Conservation (phyloP, 2,797 vertebrate species). For the Sebastes wilsoni region DNA sequence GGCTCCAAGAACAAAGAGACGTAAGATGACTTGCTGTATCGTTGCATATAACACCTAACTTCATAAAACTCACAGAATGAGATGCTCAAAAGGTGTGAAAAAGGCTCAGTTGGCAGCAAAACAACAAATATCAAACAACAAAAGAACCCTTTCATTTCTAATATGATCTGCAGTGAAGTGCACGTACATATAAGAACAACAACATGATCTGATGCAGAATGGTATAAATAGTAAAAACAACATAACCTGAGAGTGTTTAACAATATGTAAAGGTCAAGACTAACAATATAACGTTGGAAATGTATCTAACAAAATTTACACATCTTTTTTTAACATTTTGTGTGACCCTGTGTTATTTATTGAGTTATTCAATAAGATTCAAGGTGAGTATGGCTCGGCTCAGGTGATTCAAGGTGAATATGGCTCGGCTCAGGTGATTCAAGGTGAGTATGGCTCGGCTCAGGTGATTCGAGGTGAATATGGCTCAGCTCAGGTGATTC, state of each 20-base stretch:
- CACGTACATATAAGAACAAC: background rate
- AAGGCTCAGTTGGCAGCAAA: background rate
- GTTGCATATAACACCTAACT: background rate
- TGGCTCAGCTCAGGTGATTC: too few species aligned
- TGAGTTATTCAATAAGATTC: background rate
- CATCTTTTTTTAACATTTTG: background rate
- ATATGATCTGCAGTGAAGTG: background rate
- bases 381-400: background rate
- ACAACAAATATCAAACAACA: background rate
- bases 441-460: too few species aligned
- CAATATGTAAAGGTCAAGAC: background rate
- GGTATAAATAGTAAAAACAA: background rate
- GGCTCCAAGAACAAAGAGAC: constrained; percentile 16
- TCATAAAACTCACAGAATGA: background rate
- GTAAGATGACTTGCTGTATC: background rate
- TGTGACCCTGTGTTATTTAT: background rate
- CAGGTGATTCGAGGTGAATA: too few species aligned
- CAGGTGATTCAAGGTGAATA: too few species aligned
- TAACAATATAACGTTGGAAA: background rate
- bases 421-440: too few species aligned
- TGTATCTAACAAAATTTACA: background rate
- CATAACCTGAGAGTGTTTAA: background rate
- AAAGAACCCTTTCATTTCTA: background rate
- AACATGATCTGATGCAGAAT: background rate
- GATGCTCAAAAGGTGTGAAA: background rate